These are phyloP conservation scores for Oligia strigilis DNA, from an alignment of 2,888 invertebrate genomes.

Conservation along the genomic window DNA sequence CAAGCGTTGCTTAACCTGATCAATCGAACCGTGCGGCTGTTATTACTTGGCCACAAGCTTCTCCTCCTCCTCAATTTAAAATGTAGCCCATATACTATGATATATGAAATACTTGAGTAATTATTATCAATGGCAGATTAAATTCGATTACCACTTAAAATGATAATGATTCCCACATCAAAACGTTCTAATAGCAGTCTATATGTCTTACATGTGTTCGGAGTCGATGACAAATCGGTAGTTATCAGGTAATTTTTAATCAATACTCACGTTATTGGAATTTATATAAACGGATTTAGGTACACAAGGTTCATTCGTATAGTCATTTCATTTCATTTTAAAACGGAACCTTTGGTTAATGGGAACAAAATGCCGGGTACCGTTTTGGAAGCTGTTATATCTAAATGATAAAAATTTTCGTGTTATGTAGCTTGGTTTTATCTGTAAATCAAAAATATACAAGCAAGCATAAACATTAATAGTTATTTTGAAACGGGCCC, in stretches of 20 bases:
- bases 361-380: slow-evolving; percentile 19
- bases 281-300: slow-evolving; percentile 56
- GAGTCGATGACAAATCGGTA: slow-evolving; percentile 65
- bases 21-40: no score
- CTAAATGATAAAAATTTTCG: slow-evolving; percentile 4
- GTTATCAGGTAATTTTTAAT: slow-evolving; percentile 57
- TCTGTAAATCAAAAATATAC: slow-evolving; percentile 25
- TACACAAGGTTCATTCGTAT: slow-evolving; percentile 10
- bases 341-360: slow-evolving; percentile 28
- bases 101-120: no score
- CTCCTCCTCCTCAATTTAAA: no score
- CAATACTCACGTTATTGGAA: slow-evolving; percentile 65
- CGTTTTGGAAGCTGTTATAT: slow-evolving; percentile 26
- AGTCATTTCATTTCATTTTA: slow-evolving; percentile 30
- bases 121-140: background rate
- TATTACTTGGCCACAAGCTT: no score
- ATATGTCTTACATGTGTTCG: slow-evolving; percentile 23
- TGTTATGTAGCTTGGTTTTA: slow-evolving; percentile 12
- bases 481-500: background rate
- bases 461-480: background rate
- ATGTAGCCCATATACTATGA: no score
- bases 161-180: slow-evolving; percentile 30
- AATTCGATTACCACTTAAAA: background rate
- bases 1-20: no score
- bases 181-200: slow-evolving; percentile 23